Percentiles rank a stretch among this genome's conserved stretches.
phyloP scores from a whole-genome alignment of 2,797 vertebrate genomes.

The Phyllotis vaccarum region DNA sequence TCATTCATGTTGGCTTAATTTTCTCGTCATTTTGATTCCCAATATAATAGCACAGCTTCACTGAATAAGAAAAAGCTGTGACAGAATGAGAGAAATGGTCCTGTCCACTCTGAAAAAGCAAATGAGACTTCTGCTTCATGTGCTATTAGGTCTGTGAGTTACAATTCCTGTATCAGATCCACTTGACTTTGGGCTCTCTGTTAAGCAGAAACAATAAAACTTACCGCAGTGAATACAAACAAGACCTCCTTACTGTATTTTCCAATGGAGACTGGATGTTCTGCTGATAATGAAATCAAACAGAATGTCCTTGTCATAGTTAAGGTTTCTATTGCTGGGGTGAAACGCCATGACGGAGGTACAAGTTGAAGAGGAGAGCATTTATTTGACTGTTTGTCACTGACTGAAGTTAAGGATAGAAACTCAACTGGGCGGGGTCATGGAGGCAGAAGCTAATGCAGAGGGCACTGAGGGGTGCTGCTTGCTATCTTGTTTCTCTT shows the following conservation, averaged over 20 bases:
- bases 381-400: not conserved
- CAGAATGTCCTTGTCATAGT: not conserved
- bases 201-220: too few relatives aligned
- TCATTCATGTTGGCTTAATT: not conserved
- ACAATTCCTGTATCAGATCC: not conserved
- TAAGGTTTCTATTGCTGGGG: not conserved
- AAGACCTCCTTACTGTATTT: not conserved
- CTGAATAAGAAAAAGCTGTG: not conserved
- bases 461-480: too few relatives aligned
- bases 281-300: not conserved
- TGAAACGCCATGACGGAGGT: not conserved
- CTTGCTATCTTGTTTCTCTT: not conserved
- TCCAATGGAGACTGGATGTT: not conserved
- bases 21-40: not conserved
- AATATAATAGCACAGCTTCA: not conserved
- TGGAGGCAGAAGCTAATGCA: too few relatives aligned
- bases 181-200: not conserved
- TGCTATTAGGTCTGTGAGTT: accelerated
- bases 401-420: too few relatives aligned
- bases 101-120: not conserved
- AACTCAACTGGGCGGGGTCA: too few relatives aligned
- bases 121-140: not conserved
- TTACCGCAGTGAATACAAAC: not conserved
- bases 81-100: not conserved
- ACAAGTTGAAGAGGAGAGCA: not conserved